A percentile compares a stretch with the other conserved stretches of the same genome.
These are phyloP conservation scores for Microctenopoma lineatum DNA, from an alignment of 2,797 vertebrate species.

Conservation along the genomic window DNA sequence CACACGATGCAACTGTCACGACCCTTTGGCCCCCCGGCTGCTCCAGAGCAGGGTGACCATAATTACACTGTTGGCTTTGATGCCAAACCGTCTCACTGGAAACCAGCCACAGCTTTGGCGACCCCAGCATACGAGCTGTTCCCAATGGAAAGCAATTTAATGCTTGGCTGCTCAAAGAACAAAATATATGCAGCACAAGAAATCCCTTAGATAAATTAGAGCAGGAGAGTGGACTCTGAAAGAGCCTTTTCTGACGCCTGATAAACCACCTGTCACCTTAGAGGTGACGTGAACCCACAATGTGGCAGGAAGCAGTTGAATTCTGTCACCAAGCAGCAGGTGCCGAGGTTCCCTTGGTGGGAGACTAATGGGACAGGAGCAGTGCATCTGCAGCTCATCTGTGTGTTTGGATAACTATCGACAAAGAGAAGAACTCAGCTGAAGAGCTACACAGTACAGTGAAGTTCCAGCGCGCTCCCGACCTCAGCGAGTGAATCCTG, in stretches of 20 bases:
- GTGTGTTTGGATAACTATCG: conserved; percentile 20
- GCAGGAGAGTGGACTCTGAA: conserved; percentile 71
- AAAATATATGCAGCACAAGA: conserved; percentile 85
- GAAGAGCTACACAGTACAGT: not conserved
- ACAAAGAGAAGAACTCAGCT: conserved; percentile 15
- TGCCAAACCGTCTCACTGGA: conserved; percentile 76
- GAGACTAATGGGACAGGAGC: conserved; percentile 37
- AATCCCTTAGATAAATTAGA: conserved; percentile 87
- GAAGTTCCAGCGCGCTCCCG: not conserved
- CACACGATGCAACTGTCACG: conserved; percentile 31
- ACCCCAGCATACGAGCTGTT: conserved; percentile 83
- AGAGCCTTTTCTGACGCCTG: conserved; percentile 75
- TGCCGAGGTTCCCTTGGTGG: conserved; percentile 36
- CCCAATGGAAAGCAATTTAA: conserved; percentile 91
- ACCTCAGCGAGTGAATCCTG: not conserved
- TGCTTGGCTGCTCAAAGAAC: conserved; percentile 82
- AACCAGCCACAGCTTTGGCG: conserved; percentile 76
- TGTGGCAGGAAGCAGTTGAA: conserved; percentile 67
- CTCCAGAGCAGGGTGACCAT: conserved; percentile 66
- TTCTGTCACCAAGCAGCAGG: conserved; percentile 76
- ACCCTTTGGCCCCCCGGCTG: conserved; percentile 54
- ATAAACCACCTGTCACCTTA: conserved; percentile 77
- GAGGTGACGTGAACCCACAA: conserved; percentile 76
- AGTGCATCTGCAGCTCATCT: conserved; percentile 14
- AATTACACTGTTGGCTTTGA: conserved; percentile 77